Evolutionary conservation across 1,140 invertebrate genomes (phyloP), one percentile per base, ranked within the genome.

Genomic region (Bombus haemorrhoidalis): DNA sequence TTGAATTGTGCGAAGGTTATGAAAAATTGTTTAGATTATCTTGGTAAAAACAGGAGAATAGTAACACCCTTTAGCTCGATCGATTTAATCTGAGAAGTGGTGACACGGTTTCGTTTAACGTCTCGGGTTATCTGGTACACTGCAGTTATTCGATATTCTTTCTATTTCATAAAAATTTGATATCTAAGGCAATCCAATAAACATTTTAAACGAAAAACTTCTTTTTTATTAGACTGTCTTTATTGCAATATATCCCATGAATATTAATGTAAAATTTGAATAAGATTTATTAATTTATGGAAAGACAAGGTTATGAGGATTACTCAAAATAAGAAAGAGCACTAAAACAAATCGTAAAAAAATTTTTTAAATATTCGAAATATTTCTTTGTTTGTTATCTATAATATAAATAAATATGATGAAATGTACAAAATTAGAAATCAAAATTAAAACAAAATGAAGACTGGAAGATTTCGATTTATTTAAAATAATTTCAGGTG

Each of bases 91-190:
- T 74, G 41, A 85, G 75, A 78, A 74, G 69, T 53, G 81, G 75
- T 85, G 86, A 87, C 86, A 87, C 47, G 75, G 86, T 87, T 87
- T 87, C 82, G 69, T 76, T 81, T 59, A 72, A 83, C 66, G n/a
- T n/a, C n/a, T n/a, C n/a, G 22, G 80, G 41, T 39, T 69, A 71
- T 59, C 47, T 86, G 22, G 79, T 37, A 37, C 80, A 57, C 28
- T 41, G 80, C 47, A 57, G 53, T 81, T 25, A 62, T 74, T 64
- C 13, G 73, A 72, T 79, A 28, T 72, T 85, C 32, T 72, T 34
- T 47, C 3, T 37, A 62, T 37, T 79, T 85, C 3, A 32, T 57
- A 8, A 22, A n/a, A 76, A 28, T 76, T 37, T 62, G 22, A 77
- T 32, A 8, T 53, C 25, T 34, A 25, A 25, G 10, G 13, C 3